These are phyloP conservation scores for Apis cerana DNA, from an alignment of 1,140 invertebrate species.

Conservation along the genomic window DNA sequence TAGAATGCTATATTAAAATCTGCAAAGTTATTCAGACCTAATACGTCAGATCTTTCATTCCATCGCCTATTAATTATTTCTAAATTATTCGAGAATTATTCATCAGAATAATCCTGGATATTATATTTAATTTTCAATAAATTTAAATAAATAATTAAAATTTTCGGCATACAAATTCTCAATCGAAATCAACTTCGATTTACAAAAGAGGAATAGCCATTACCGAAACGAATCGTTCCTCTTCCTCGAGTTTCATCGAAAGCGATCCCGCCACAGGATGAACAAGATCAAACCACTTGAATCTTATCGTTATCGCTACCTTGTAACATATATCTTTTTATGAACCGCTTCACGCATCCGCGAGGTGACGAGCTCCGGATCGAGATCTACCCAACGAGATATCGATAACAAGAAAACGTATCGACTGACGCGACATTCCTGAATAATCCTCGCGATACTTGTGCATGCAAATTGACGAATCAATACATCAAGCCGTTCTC, in stretches of 20 bases:
- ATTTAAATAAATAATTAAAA: too few relatives aligned
- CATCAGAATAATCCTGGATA: too few relatives aligned
- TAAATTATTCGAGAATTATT: too few relatives aligned
- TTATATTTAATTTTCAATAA: too few relatives aligned
- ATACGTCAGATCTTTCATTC: too few relatives aligned
- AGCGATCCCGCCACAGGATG: constrained; percentile 46
- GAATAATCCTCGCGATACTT: constrained; percentile 3
- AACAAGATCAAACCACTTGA: constrained; percentile 41
- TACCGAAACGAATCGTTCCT: neutral
- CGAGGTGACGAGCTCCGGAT: constrained; percentile 12
- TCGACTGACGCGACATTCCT: constrained; percentile 22
- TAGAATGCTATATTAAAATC: too few relatives aligned
- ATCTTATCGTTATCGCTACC: constrained; percentile 52
- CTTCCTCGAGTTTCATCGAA: constrained; percentile 7
- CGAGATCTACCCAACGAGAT: neutral
- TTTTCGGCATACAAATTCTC: too few relatives aligned
- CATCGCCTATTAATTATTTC: neutral
- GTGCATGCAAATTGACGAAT: constrained; percentile 23
- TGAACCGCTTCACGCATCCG: constrained; percentile 33
- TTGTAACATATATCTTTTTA: constrained; percentile 67
- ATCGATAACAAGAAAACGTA: constrained; percentile 52
- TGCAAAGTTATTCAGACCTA: too few relatives aligned
- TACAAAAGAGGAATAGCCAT: too few relatives aligned
- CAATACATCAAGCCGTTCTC: neutral
- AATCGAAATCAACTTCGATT: too few relatives aligned